Percentiles rank a stretch among this genome's conserved stretches.
These are phyloP conservation scores for Zaprionus taronus DNA, from an alignment of 1,140 invertebrate genomes.

Conservation along the genomic window DNA sequence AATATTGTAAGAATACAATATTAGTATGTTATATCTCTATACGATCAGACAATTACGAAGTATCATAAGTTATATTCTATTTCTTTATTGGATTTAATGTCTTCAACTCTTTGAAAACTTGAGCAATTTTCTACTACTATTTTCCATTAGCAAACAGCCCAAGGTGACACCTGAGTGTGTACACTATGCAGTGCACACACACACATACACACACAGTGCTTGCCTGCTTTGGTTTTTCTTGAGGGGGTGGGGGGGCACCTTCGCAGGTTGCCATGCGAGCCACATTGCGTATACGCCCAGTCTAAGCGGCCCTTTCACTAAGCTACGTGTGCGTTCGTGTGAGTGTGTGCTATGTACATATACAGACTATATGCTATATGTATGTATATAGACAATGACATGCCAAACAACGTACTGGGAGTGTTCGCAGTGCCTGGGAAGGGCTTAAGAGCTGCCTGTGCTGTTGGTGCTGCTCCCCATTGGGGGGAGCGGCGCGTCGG, in stretches of 20 bases:
- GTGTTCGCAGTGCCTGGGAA: constrained; percentile 42
- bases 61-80: not conserved
- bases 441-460: constrained; percentile 31
- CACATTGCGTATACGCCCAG: constrained; percentile 53
- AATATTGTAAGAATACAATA: not conserved
- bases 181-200: not conserved
- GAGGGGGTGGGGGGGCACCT: not conserved
- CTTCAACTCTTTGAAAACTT: constrained; percentile 1
- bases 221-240: not conserved
- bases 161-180: constrained; percentile 5
- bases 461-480: constrained; percentile 33
- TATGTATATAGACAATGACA: constrained; percentile 38
- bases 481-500: constrained; percentile 42
- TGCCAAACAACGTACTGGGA: constrained; percentile 37
- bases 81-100: not conserved
- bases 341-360: not conserved
- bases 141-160: constrained; percentile 1
- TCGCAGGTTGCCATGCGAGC: not conserved
- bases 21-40: too few relatives aligned
- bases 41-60: too few relatives aligned
- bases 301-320: constrained; percentile 30
- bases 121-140: not conserved
- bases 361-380: constrained; percentile 1
- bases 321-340: constrained; percentile 25
- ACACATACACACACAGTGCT: not conserved